phyloP scores from a whole-genome alignment of 1,140 invertebrate genomes.

The Cotesia vestalis region DNA sequence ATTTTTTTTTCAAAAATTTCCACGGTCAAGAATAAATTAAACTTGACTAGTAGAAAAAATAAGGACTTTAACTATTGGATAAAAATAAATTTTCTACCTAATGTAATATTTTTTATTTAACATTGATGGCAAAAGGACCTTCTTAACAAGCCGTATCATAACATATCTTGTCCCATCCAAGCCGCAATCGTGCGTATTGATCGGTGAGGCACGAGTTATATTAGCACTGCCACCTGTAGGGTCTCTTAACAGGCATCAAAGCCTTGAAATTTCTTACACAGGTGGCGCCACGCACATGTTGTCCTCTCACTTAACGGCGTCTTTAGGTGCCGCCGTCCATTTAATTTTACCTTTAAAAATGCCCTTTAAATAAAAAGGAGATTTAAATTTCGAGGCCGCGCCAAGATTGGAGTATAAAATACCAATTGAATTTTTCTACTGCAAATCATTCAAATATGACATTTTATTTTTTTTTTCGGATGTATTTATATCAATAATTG shows the following conservation, averaged over 20 bases:
- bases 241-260: slow-evolving; percentile 32
- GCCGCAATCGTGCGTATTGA: slow-evolving; percentile 7
- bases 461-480: background rate
- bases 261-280: slow-evolving; percentile 29
- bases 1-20: no score
- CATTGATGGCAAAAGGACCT: no score
- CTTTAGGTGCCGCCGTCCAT: no score
- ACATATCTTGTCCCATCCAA: slow-evolving; percentile 24
- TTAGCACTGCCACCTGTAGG: slow-evolving; percentile 42
- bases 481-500: background rate
- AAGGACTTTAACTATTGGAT: no score
- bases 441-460: background rate
- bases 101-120: no score
- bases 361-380: background rate
- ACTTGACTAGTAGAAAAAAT: no score
- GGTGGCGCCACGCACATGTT: slow-evolving; percentile 39
- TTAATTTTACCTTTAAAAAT: background rate
- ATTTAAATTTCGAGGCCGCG: background rate
- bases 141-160: background rate
- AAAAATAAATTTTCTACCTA: no score
- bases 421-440: no score
- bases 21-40: no score
- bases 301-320: background rate
- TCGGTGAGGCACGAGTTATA: slow-evolving; percentile 20
- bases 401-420: no score